Conservation (phyloP, 2,888 invertebrate species). For the Uropetala carovei region DNA sequence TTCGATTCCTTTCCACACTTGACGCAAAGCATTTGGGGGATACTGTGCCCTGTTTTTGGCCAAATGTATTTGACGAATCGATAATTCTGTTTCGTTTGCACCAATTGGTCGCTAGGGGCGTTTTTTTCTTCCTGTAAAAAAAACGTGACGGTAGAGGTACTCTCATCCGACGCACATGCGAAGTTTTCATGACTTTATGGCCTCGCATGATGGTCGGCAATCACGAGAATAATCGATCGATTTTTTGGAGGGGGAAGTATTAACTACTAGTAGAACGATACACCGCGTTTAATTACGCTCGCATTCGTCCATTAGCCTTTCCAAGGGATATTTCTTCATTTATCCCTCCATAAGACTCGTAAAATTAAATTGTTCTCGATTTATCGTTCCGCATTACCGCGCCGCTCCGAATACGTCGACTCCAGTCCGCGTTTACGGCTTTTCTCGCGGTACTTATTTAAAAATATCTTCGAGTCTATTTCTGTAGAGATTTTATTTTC, state of each 20-base stretch:
- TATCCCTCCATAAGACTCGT: not conserved
- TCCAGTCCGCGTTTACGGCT: not conserved
- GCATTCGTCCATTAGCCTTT: not conserved
- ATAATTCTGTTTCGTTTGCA: constrained; percentile 2
- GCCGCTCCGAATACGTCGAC: not conserved
- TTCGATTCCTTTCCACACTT: not conserved
- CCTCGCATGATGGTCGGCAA: constrained; percentile 14
- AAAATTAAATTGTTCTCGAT: not conserved
- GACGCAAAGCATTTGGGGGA: not conserved
- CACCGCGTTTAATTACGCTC: not conserved
- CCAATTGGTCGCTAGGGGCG: not conserved
- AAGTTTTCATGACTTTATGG: constrained; percentile 36
- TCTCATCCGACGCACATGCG: constrained; percentile 42
- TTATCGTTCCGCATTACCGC: not conserved
- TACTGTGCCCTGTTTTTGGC: not conserved
- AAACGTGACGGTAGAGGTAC: not conserved
- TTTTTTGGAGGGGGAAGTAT: not conserved
- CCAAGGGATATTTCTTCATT: constrained; percentile 15
- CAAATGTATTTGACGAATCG: not conserved
- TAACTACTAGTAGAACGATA: not conserved
- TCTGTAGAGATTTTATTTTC: not conserved
- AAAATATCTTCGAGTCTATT: not conserved
- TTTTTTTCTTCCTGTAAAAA: not conserved
- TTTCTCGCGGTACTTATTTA: not conserved
- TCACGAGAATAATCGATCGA: constrained; percentile 30